Percentiles rank a stretch among this genome's conserved stretches.
Evolutionary conservation across 2,113 vertebrate genomes (phyloP).

Genomic region (Prietella phreatophila): DNA sequence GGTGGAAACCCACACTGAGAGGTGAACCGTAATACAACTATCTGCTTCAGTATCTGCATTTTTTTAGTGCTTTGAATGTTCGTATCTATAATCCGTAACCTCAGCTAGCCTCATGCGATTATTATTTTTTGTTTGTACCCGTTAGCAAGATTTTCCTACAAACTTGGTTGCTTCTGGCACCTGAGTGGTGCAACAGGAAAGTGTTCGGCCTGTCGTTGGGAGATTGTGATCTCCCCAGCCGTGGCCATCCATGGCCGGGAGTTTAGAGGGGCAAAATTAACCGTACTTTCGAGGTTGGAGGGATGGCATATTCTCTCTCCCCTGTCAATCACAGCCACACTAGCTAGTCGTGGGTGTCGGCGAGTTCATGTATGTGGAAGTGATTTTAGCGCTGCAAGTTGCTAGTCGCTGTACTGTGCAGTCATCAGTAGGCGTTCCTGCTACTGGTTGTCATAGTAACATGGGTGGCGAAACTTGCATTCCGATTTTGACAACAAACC

Average conservation of each 20-base stretch:
- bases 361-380: neutral
- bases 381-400: too few relatives aligned
- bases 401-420: too few relatives aligned
- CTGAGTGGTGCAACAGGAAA: neutral
- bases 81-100: neutral
- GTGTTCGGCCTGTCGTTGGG: neutral
- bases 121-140: neutral
- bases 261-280: neutral
- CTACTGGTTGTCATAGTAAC: too few relatives aligned
- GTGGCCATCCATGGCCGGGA: neutral
- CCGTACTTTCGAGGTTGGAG: neutral
- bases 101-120: neutral
- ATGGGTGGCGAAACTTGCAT: too few relatives aligned
- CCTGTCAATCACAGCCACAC: neutral
- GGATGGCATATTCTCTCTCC: neutral
- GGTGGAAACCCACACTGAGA: neutral
- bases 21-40: neutral
- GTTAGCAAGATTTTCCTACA: neutral
- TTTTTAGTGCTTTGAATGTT: neutral
- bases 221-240: neutral
- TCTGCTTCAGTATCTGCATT: neutral
- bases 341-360: neutral
- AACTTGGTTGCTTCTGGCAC: neutral
- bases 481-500: too few relatives aligned
- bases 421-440: too few relatives aligned